Conservation (phyloP, 2,888 invertebrate species). For the Mythimna loreyi region DNA sequence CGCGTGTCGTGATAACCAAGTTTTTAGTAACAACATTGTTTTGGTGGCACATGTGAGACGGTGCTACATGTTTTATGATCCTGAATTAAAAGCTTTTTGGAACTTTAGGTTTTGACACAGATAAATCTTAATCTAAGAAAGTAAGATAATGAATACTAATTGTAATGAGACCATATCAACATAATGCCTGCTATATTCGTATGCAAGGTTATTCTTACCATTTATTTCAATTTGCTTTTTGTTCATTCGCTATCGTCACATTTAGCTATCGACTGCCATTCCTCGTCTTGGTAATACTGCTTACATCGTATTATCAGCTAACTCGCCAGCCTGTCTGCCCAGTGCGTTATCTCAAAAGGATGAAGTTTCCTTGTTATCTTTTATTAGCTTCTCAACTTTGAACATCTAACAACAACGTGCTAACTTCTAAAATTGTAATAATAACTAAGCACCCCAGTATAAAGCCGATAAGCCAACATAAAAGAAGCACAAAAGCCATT, state of each 20-base stretch:
- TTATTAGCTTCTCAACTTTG: constrained; percentile 48
- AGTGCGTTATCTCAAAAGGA: constrained; percentile 19
- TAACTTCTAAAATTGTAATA: constrained; percentile 44
- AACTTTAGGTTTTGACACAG: neutral
- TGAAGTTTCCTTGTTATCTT: constrained; percentile 48
- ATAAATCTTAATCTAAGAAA: constrained; percentile 11
- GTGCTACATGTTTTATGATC: constrained; percentile 10
- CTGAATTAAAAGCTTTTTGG: constrained; percentile 11
- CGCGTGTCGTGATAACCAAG: constrained; percentile 44
- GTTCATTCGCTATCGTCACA: neutral
- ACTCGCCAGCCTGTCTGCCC: neutral
- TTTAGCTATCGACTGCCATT: neutral
- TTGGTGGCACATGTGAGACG: constrained; percentile 2
- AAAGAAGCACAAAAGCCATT: constrained; percentile 27
- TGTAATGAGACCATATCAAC: neutral
- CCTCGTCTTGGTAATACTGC: neutral
- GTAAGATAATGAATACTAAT: neutral
- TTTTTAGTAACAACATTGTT: constrained; percentile 44
- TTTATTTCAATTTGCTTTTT: neutral
- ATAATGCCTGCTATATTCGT: neutral
- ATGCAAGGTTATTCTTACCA: neutral
- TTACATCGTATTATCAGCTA: no score
- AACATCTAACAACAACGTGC: constrained; percentile 30
- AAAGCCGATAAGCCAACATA: constrained; percentile 28
- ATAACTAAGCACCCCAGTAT: constrained; percentile 20